Evolutionary conservation across 1,140 invertebrate genomes (phyloP).

Genomic region (Diachasmimorpha longicaudata): DNA sequence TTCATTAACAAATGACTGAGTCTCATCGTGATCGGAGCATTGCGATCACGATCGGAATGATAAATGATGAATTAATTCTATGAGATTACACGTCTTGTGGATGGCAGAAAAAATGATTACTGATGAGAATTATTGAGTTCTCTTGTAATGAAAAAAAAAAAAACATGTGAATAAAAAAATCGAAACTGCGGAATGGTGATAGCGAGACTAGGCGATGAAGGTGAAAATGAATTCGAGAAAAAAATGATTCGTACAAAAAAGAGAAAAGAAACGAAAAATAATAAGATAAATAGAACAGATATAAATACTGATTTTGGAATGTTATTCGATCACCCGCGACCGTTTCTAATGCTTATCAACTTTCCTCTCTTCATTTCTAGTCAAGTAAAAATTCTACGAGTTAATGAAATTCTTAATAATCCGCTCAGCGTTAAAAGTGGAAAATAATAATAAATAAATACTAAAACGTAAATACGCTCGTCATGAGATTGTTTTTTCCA

Average conservation of each 20-base stretch:
- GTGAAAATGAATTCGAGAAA: background rate
- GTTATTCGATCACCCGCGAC: constrained; percentile 36
- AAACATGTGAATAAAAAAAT: constrained; percentile 31
- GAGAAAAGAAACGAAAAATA: constrained; percentile 36
- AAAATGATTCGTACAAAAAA: constrained; percentile 33
- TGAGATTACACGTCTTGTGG: background rate
- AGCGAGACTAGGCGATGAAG: constrained; percentile 21
- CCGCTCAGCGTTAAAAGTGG: constrained; percentile 21
- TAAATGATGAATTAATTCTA: constrained; percentile 6
- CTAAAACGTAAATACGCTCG: constrained; percentile 21
- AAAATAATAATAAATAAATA: constrained; percentile 28
- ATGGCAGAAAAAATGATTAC: background rate
- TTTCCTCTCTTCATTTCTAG: constrained; percentile 14
- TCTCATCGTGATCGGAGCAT: background rate
- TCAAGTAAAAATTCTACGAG: constrained; percentile 4
- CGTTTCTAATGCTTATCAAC: constrained; percentile 4
- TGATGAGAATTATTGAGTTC: constrained; percentile 6
- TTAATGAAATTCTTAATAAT: constrained; percentile 3
- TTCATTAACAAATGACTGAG: constrained; percentile 14
- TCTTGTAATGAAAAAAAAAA: constrained; percentile 19
- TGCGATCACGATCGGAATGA: constrained; percentile 13
- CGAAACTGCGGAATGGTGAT: constrained; percentile 26
- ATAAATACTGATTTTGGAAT: constrained; percentile 63
- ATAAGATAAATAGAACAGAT: constrained; percentile 44
- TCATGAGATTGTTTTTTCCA: background rate